Evolutionary conservation across 1,140 invertebrate species (phyloP).

Genomic region (Meloidogyne hapla): DNA sequence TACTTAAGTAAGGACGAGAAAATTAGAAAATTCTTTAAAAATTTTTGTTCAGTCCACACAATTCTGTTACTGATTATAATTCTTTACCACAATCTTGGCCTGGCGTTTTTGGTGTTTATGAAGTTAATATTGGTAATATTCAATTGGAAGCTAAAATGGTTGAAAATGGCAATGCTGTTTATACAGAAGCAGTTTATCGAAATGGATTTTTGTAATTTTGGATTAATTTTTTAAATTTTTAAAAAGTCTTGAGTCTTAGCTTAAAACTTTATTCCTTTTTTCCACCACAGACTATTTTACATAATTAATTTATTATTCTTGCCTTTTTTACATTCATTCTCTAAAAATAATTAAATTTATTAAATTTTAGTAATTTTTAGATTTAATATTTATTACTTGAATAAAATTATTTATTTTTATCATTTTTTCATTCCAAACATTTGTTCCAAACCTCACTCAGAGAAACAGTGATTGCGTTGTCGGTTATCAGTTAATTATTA

Average conservation of each 20-base stretch:
- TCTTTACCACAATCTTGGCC: constrained; percentile 15
- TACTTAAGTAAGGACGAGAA: neutral
- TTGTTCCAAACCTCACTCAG: no score
- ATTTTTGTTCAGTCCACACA: neutral
- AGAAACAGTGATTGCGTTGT: no score
- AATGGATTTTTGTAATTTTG: constrained; percentile 13
- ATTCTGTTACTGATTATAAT: constrained; percentile 7
- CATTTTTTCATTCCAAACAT: no score
- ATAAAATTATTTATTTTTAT: no score
- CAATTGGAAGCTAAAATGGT: constrained; percentile 14
- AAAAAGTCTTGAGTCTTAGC: no score
- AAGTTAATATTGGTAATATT: constrained; percentile 6
- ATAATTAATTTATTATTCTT: neutral
- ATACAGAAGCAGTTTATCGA: neutral
- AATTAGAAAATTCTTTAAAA: constrained; percentile 12
- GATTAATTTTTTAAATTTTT: neutral
- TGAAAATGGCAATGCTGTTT: neutral
- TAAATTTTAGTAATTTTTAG: no score
- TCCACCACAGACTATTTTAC: no score
- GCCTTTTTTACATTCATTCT: neutral
- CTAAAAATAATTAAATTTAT: no score
- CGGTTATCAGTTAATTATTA: no score
- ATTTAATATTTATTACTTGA: no score
- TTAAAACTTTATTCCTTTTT: neutral
- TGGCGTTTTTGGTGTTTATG: neutral